phyloP scores from a whole-genome alignment of 1,140 invertebrate genomes.

The Tyrophagus putrescentiae region DNA sequence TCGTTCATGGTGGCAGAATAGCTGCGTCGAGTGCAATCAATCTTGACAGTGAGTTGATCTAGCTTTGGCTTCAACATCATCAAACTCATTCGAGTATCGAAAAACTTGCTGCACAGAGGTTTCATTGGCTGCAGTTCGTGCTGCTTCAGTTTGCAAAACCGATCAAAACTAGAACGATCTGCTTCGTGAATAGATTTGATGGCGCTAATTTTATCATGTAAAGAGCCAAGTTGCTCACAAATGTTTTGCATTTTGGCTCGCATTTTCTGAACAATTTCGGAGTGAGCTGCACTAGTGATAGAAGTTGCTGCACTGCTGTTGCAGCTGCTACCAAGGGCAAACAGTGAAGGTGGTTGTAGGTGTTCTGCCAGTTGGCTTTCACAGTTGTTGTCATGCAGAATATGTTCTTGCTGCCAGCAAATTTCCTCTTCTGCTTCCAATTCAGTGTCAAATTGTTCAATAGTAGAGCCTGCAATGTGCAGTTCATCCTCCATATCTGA shows the following conservation, averaged over 20 bases:
- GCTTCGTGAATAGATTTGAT: background rate
- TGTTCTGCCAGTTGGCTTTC: too few relatives aligned
- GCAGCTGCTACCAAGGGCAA: too few relatives aligned
- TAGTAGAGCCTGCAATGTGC: background rate
- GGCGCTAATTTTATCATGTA: background rate
- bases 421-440: too few relatives aligned
- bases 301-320: too few relatives aligned
- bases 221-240: background rate
- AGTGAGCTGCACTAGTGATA: background rate
- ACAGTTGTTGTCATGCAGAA: too few relatives aligned
- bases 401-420: too few relatives aligned
- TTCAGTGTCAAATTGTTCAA: constrained; percentile 9
- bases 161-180: background rate
- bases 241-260: background rate
- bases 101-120: background rate
- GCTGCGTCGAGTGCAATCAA: background rate
- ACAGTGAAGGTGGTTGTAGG: too few relatives aligned
- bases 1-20: background rate
- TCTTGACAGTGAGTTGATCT: background rate
- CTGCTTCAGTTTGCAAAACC: constrained; percentile 1
- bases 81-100: background rate
- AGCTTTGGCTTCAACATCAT: constrained; percentile 5
- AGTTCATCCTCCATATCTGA: constrained; percentile 10
- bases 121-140: background rate
- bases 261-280: background rate